Percentiles rank a stretch among this genome's conserved stretches.
Evolutionary conservation across 2,113 vertebrate species (phyloP).

Genomic region (Neomonachus schauinslandi): DNA sequence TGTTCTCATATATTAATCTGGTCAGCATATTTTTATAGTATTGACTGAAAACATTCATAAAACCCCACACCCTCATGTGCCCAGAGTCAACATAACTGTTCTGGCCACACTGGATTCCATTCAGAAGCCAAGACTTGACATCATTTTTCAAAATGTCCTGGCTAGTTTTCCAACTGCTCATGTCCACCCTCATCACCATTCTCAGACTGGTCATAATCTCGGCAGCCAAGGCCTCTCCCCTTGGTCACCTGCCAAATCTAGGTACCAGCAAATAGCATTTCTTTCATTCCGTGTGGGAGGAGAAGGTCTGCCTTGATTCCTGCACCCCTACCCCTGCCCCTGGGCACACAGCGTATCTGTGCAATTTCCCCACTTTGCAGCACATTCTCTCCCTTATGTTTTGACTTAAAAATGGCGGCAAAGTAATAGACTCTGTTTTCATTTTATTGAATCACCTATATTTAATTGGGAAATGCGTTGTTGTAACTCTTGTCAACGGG

Average conservation of each 20-base stretch:
- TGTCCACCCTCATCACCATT: not conserved
- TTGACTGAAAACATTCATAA: not conserved
- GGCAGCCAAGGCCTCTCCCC: not conserved
- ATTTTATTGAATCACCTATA: conserved; percentile 83
- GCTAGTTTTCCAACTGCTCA: not conserved
- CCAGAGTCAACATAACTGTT: not conserved
- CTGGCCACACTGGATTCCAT: not conserved
- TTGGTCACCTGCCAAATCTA: not conserved
- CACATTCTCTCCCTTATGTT: not conserved
- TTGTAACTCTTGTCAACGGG: conserved; percentile 85
- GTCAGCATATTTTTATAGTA: not conserved
- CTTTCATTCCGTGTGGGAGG: not conserved
- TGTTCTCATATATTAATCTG: not conserved
- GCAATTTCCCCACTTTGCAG: not conserved
- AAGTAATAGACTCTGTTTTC: conserved; percentile 80
- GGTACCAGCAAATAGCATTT: not conserved
- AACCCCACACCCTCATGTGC: not conserved
- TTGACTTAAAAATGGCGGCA: conserved; percentile 66
- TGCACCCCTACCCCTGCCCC: fast-evolving
- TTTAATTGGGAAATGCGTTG: conserved; percentile 85
- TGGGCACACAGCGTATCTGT: not conserved
- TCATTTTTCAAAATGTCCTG: not conserved
- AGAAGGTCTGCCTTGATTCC: not conserved
- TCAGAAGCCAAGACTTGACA: not conserved
- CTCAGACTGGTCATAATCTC: not conserved